A percentile compares a stretch with the other conserved stretches of the same genome.
These are phyloP conservation scores for Agrypnia vestita DNA, from an alignment of 1,140 invertebrate species.

Conservation along the genomic window DNA sequence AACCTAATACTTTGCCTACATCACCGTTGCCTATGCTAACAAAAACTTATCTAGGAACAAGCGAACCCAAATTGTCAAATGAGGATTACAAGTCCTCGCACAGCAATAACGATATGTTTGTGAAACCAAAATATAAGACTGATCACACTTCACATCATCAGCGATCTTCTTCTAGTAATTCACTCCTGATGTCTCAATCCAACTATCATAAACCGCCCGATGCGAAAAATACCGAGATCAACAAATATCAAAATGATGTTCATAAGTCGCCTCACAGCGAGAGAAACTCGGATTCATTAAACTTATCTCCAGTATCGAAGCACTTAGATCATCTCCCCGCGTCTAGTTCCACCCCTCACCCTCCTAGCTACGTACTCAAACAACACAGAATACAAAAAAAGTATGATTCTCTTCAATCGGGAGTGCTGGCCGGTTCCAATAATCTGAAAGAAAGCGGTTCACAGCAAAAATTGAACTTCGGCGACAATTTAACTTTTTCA, in stretches of 20 bases:
- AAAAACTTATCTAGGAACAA: constrained; percentile 10
- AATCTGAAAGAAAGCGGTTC: neutral
- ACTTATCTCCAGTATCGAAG: constrained; percentile 28
- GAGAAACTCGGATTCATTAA: neutral
- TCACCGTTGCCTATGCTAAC: constrained; percentile 23
- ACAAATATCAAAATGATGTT: constrained; percentile 31
- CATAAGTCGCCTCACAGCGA: constrained; percentile 36
- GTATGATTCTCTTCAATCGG: constrained; percentile 2
- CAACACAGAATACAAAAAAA: constrained; percentile 49
- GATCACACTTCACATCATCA: constrained; percentile 48
- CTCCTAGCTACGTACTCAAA: constrained; percentile 12
- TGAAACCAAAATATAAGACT: constrained; percentile 55
- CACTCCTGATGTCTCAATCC: neutral
- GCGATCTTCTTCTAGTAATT: neutral
- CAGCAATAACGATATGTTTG: constrained; percentile 51
- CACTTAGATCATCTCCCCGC: constrained; percentile 24
- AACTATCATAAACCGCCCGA: constrained; percentile 22
- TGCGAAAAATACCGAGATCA: neutral
- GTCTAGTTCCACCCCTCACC: constrained; percentile 27
- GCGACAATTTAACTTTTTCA: neutral
- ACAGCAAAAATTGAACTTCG: constrained; percentile 35
- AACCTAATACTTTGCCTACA: constrained; percentile 8
- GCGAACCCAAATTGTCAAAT: constrained; percentile 21
- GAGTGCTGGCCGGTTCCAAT: neutral
- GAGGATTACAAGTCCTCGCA: constrained; percentile 32